Evolutionary conservation across 2,797 vertebrate species (phyloP), one percentile per base, ranked within the genome.

Genomic region (Chloroceryle amazona): DNA sequence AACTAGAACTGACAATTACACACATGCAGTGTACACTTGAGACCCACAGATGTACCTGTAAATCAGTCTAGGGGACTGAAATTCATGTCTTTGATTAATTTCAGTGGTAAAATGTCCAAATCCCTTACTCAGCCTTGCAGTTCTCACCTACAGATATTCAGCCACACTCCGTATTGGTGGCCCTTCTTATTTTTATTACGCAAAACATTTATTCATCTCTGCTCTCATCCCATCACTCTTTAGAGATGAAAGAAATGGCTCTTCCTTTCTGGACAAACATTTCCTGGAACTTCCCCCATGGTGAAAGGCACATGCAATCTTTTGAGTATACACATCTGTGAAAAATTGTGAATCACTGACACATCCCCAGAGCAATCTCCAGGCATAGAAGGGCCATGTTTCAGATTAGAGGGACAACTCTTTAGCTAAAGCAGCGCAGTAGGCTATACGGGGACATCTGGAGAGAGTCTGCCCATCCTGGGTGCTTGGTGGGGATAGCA

Each of bases 1-100:
- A 87, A 86, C 66, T 33, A 58, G 46, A 89, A 49, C 47, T 94
- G 73, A 89, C 88, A 86, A 66, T 89, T 92, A 44, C 51, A 73
- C 22, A 79, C 41, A 37, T 51, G 29, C 26, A 31, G 23, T 58
- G 39, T 62, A 66, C 55, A 57, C 35, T 68, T 63, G 66, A 90
- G 78, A 80, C 58, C 35, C 52, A 66, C 35, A 66, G 28, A 28
- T 8, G 1, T 54, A 60, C 47, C 61, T 87, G 29, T 41, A 96
- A 71, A 66, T 76, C 49, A 71, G 62, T 33, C 44, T 76, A 70
- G 9, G 19, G 60, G 52, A 87, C 37, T 61, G 74, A 91, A 92
- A 80, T 63, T 13, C 1, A 0, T 60, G 37, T 76, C 28, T 89
- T 86, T 55, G 52, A 62, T 68, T 71, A 58, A 86, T 94, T 95